These are phyloP conservation scores for Thryonomys swinderianus DNA, from an alignment of 2,113 vertebrate species.

Conservation along the genomic window DNA sequence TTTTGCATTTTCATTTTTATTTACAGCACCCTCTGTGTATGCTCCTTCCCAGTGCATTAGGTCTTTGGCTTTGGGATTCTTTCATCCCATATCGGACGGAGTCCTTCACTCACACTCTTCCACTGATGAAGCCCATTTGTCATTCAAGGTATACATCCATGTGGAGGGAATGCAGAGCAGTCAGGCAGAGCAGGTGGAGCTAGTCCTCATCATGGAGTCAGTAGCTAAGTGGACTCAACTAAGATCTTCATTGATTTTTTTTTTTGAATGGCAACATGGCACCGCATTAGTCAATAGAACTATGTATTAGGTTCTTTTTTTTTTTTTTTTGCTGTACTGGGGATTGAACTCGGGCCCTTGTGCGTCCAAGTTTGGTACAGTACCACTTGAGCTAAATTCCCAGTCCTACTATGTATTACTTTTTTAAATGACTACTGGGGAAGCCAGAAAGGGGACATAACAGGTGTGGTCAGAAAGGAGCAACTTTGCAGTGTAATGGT, in stretches of 20 bases:
- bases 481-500: neutral
- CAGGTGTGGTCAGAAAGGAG: neutral
- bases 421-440: neutral
- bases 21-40: neutral
- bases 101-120: neutral
- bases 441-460: neutral
- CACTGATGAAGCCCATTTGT: neutral
- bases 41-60: neutral
- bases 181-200: neutral
- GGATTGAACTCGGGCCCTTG: too few species aligned
- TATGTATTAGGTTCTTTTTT: too few species aligned
- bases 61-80: neutral
- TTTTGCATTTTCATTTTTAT: too few species aligned
- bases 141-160: neutral
- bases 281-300: neutral
- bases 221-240: neutral
- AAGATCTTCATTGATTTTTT: slow-evolving; percentile 14
- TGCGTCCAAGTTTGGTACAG: too few species aligned
- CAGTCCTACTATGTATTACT: neutral
- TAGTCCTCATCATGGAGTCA: neutral
- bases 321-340: too few species aligned
- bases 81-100: neutral
- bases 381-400: too few species aligned
- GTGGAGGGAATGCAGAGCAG: neutral
- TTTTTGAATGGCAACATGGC: neutral